phyloP scores from a whole-genome alignment of 2,113 vertebrate genomes.

The Pituophis catenifer region DNA sequence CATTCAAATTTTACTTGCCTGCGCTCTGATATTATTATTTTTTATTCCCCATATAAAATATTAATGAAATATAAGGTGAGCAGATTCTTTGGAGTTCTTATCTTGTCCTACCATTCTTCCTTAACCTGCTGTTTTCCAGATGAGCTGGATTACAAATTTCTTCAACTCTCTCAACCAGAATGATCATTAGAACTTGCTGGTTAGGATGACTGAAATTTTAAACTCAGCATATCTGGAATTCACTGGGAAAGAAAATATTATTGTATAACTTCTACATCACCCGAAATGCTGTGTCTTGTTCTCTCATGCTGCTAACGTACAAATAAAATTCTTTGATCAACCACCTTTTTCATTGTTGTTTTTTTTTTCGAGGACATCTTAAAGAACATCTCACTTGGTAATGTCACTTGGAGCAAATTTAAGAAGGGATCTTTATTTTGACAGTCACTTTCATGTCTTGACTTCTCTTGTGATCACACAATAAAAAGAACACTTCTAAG shows the following conservation, averaged over 20 bases:
- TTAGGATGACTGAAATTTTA: neutral
- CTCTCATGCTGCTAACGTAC: neutral
- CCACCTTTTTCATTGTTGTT: neutral
- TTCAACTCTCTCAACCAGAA: neutral
- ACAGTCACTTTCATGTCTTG: neutral
- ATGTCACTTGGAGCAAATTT: neutral
- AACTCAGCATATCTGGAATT: neutral
- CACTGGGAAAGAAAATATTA: neutral
- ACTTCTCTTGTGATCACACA: neutral
- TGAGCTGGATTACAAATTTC: neutral
- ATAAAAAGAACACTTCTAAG: neutral
- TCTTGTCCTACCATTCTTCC: neutral
- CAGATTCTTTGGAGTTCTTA: neutral
- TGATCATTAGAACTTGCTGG: neutral
- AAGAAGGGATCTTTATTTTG: neutral
- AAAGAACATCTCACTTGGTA: neutral
- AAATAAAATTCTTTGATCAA: neutral
- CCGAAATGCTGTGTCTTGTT: neutral
- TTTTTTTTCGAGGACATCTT: neutral
- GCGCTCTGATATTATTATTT: neutral
- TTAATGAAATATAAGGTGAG: neutral
- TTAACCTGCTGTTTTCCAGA: neutral
- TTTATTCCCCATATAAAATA: neutral
- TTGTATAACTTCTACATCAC: neutral
- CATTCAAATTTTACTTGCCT: neutral